Percentiles rank a stretch among this genome's conserved stretches.
These are phyloP conservation scores for Agrilus cyanescens DNA, from an alignment of 2,888 invertebrate genomes.

Conservation along the genomic window DNA sequence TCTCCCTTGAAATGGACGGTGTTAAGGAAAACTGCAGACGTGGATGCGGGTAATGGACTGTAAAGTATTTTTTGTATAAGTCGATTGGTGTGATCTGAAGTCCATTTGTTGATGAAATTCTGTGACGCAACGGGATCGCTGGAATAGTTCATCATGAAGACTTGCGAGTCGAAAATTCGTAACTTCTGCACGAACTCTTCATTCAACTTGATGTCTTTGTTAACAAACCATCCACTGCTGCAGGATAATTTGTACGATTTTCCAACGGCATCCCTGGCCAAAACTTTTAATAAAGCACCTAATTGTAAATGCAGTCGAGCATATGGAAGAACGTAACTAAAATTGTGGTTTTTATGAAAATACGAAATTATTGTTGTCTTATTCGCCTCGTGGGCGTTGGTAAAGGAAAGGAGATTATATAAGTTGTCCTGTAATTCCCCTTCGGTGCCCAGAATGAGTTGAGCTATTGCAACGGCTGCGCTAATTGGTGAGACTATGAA, in stretches of 20 bases:
- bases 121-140: slow-evolving; percentile 15
- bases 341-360: slow-evolving; percentile 15
- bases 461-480: slow-evolving; percentile 28
- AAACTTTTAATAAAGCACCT: slow-evolving; percentile 22
- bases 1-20: slow-evolving; percentile 36
- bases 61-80: slow-evolving; percentile 30
- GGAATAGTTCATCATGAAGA: slow-evolving; percentile 24
- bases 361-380: slow-evolving; percentile 14
- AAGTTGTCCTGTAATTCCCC: slow-evolving; percentile 27
- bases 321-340: slow-evolving; percentile 19
- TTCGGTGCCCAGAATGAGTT: slow-evolving; percentile 32
- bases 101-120: slow-evolving; percentile 29
- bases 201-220: slow-evolving; percentile 20
- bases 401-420: slow-evolving; percentile 25
- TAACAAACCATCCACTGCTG: slow-evolving; percentile 27
- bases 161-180: slow-evolving; percentile 24
- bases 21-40: slow-evolving; percentile 33
- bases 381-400: slow-evolving; percentile 10
- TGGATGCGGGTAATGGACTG: slow-evolving; percentile 24
- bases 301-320: slow-evolving; percentile 28
- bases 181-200: slow-evolving; percentile 20
- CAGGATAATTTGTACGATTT: slow-evolving; percentile 22
- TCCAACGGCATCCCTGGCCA: slow-evolving; percentile 17
- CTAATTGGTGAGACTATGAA: slow-evolving; percentile 34
- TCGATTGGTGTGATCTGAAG: slow-evolving; percentile 26